Conservation (phyloP, 2,113 vertebrate species). For the Syngnathus typhle region DNA sequence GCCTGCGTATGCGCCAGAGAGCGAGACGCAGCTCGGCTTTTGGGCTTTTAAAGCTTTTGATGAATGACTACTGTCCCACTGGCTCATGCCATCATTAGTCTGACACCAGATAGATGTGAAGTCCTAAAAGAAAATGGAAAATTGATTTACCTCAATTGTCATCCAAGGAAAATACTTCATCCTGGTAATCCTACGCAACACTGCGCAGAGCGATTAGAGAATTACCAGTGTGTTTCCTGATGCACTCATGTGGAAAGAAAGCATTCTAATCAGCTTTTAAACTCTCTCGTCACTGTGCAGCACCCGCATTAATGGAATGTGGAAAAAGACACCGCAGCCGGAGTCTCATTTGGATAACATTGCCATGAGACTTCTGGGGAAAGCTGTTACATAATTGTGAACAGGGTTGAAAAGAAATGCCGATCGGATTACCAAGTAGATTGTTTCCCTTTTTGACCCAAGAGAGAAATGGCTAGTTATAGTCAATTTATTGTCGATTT, state of each 20-base stretch:
- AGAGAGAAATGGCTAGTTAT: not conserved
- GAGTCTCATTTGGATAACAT: constrained; percentile 30
- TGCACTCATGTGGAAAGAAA: constrained; percentile 37
- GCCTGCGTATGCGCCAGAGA: too few species aligned
- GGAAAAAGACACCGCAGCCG: constrained; percentile 32
- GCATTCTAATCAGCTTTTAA: constrained; percentile 47
- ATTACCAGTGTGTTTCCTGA: constrained; percentile 35
- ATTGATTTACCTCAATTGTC: constrained; percentile 72
- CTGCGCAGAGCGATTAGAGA: constrained; percentile 47
- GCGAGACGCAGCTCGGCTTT: constrained; percentile 12
- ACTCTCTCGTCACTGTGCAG: constrained; percentile 25
- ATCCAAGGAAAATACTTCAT: constrained; percentile 61
- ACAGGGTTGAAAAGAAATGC: constrained; percentile 14
- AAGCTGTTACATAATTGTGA: constrained; percentile 29
- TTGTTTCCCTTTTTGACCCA: not conserved
- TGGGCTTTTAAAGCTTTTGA: constrained; percentile 67
- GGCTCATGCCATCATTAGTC: constrained; percentile 61
- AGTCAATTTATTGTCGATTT: not conserved
- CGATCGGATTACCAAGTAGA: not conserved
- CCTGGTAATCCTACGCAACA: constrained; percentile 48
- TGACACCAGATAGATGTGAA: constrained; percentile 65
- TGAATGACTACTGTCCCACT: constrained; percentile 65
- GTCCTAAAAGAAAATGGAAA: constrained; percentile 71
- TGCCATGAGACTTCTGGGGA: constrained; percentile 30
- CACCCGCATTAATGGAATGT: constrained; percentile 39